Base-by-base conservation (phyloP, 2,113 vertebrate genomes). In the Panurus biarmicus region DNA sequence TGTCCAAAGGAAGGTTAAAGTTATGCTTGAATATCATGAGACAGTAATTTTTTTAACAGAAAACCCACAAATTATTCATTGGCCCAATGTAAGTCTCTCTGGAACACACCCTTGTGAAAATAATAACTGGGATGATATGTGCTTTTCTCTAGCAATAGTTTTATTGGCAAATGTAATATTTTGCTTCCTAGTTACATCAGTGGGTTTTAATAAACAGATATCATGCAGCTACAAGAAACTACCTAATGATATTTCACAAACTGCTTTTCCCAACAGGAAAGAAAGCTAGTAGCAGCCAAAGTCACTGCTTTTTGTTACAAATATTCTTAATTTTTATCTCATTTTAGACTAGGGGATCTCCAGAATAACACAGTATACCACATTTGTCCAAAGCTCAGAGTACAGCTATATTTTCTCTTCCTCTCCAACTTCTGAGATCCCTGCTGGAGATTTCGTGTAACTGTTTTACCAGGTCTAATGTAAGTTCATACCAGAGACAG, bases 141-240 rank as follows among this genome's bases (percentile, higher is more conserved):
- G 91, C 93, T 96, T 96, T 95, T 97, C 94, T 96, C 71, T 86
- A 93, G 90, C 50, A 87, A 72, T 96, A 92, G 96, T 97, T 98
- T 96, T 96, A 96, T 76, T 95, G 86, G 96, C 84, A 92, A 95
- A 96, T 91, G 86, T 92, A 96, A 94, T 93, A 81, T 95, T 96
- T 96, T 94, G 92, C 71, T 93, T 96, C 67, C 57, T 87, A 91
- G 92, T 97, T 96, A 96, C 14, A 95, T 85, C 85, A 93, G 14
- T 89, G 81, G 64, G 83, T 88, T 95, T 91, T 96, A 95, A 96
- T 93, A 96, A 96, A 94, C 58, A 94, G 94, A 36, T 74, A 95
- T 25, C 90, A 76, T 69, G 71, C 73, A 90, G 78, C 76, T 82
- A 93, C 33, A 93, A 85, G 62, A 93, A 96, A 91, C 72, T 89